phyloP scores from a whole-genome alignment of 2,113 vertebrate species.

The Euleptes europaea region DNA sequence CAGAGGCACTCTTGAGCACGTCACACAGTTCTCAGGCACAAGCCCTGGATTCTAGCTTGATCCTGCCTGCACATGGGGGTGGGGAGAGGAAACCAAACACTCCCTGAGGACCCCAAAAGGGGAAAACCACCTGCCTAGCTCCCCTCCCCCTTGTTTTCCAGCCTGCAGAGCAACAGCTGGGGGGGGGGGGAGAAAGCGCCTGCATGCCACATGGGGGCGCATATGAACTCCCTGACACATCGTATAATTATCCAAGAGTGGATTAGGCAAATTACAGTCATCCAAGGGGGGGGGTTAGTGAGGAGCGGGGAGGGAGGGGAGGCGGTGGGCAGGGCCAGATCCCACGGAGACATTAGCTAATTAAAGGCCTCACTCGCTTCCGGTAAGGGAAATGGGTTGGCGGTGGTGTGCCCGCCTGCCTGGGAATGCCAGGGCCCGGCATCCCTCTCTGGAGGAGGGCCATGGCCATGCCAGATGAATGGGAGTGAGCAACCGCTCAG shows the following conservation, averaged over 20 bases:
- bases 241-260: constrained; percentile 52
- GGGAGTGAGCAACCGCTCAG: background rate
- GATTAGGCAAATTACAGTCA: constrained; percentile 25
- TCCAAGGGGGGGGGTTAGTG: background rate
- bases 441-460: background rate
- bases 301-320: background rate
- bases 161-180: background rate
- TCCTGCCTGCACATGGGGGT: too few species aligned
- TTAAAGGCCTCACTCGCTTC: constrained; percentile 17
- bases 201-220: too few species aligned
- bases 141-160: background rate
- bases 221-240: background rate
- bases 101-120: background rate
- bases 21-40: fast-evolving
- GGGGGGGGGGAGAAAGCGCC: too few species aligned
- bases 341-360: constrained; percentile 48
- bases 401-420: background rate
- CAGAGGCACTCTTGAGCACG: background rate
- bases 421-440: background rate
- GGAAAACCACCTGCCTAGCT: fast-evolving
- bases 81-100: too few species aligned
- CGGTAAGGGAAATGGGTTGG: background rate
- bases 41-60: too few species aligned
- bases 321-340: background rate
- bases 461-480: background rate